Evolutionary conservation across 2,113 vertebrate species (phyloP), one percentile per base, ranked within the genome.

Genomic region (Grus americana): DNA sequence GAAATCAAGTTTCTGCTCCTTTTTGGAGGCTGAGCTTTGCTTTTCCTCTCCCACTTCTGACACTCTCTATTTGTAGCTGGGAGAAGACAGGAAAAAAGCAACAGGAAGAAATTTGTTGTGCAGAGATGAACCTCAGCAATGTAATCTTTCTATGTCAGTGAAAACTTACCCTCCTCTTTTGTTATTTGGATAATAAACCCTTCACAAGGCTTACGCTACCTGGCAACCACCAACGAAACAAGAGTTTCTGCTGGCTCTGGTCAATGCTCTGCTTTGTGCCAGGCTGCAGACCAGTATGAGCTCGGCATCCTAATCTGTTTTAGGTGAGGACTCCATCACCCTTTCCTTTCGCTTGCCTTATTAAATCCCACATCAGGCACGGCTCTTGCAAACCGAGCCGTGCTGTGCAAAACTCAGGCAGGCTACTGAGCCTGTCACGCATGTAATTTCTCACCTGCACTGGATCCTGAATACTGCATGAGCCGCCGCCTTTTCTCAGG

Each of bases 121-220:
- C n/a, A 57, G 63, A 92, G 80, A 95, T 58, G 66, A 81, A 87
- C 32, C 14, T 84, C 79, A 68, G 91, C 67, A 87, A 89, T 20
- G 27, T 80, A 95, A 94, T 92, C 91, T 96, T 97, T 95, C 78
- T 89, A 15, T 90, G 92, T 88, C 90, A 75, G 82, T 83, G 93
- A 91, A 95, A 97, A 94, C 78, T 70, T 79, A 85, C 82, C n/a
- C 76, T 92, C 12, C n/a, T 61, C 81, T 83, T 94, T 88, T 96
- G 88, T 90, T 72, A 42, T 72, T 72, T 44, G 65, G 78, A 92
- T 57, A 78, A 95, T 96, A 88, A 91, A 57, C 72, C 50, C 58
- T 96, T 89, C 87, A 89, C 79, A 58, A 68, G 82, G 82, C 82
- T 92, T 50, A 95, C 1, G 93, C 93, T 96, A 96, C 96, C 84